phyloP scores from a whole-genome alignment of 2,113 vertebrate genomes.

The Phrynocephalus versicolor region DNA sequence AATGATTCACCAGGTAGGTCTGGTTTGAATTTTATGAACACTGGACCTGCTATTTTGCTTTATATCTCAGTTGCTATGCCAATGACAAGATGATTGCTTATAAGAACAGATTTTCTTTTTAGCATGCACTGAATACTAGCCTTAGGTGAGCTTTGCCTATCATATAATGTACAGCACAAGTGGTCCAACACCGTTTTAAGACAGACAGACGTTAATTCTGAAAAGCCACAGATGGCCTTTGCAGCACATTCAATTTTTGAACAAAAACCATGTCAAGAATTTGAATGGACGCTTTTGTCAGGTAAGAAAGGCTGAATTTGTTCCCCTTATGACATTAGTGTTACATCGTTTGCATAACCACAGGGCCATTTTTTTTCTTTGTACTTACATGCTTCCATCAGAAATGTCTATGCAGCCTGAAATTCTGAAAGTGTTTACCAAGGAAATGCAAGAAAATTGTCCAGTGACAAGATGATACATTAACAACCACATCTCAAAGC shows the following conservation, averaged over 20 bases:
- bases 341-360: neutral
- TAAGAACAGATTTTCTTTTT: accelerated
- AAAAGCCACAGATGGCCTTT: neutral
- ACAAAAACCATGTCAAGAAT: neutral
- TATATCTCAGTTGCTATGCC: constrained; percentile 14
- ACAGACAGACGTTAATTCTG: neutral
- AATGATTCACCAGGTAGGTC: neutral
- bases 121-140: neutral
- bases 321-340: neutral
- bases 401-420: neutral
- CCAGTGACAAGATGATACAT: neutral
- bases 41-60: constrained; percentile 7
- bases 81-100: neutral
- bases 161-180: neutral
- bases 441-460: accelerated
- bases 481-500: neutral
- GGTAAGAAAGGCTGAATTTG: neutral
- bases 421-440: neutral
- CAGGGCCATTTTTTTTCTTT: neutral
- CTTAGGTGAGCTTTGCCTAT: neutral
- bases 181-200: neutral
- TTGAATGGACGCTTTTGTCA: neutral
- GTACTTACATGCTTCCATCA: neutral
- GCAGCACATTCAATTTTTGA: neutral
- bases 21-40: constrained; percentile 1